These are phyloP conservation scores for Oriolus oriolus DNA, from an alignment of 2,113 vertebrate genomes.

Conservation along the genomic window DNA sequence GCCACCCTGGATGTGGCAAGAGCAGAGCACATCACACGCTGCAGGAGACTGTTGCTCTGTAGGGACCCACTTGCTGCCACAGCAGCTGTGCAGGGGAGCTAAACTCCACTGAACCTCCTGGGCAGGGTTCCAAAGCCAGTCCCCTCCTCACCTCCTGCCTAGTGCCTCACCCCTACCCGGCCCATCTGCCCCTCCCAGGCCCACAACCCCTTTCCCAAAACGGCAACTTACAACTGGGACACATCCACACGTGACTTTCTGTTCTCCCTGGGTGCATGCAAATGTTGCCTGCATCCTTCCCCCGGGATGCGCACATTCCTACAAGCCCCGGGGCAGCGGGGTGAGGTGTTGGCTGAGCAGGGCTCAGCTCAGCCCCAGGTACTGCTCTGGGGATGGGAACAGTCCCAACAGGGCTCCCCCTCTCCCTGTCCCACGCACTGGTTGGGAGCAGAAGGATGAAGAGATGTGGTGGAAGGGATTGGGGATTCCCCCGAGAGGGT, in stretches of 20 bases:
- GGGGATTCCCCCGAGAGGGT: background rate
- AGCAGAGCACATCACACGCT: fast-evolving
- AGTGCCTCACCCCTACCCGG: background rate
- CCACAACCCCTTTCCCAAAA: background rate
- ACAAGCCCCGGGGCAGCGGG: background rate
- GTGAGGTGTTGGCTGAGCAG: background rate
- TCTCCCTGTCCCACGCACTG: background rate
- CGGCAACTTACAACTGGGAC: background rate
- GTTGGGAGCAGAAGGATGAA: background rate
- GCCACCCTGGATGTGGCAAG: background rate
- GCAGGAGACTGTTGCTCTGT: background rate
- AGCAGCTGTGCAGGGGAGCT: background rate
- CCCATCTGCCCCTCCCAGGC: background rate
- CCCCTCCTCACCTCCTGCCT: background rate
- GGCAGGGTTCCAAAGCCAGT: background rate
- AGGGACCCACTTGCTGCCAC: background rate
- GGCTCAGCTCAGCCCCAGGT: background rate
- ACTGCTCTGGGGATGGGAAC: background rate
- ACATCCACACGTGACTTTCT: background rate
- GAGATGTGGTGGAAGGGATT: background rate
- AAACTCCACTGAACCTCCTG: background rate
- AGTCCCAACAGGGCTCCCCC: background rate
- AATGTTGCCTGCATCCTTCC: background rate
- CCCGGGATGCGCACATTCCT: fast-evolving
- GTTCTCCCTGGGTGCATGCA: background rate